Base-by-base conservation (phyloP, 2,113 vertebrate genomes). In the Eretmochelys imbricata region DNA sequence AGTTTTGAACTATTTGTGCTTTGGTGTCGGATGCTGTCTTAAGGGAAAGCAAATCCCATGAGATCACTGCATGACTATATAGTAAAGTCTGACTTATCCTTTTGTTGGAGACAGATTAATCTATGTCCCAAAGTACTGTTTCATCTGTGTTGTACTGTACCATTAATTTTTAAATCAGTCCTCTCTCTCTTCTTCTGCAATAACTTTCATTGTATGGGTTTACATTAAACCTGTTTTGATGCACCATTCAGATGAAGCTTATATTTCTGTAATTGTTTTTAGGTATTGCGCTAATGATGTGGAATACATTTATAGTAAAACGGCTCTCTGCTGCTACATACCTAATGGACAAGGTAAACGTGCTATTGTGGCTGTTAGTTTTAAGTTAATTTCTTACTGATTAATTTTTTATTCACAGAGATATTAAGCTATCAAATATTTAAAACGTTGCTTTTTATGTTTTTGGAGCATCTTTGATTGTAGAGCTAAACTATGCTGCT, bases 241-340 rank as follows among this genome's bases (percentile, higher is more conserved):
- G 17, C 31, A 8, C 8, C 82, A 0, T 35, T 92, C 29, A 3
- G 5, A 2, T 46, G 22, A 49, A 82, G 16, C 69, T 97, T 10
- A 96, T 62, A 48, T 92, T 75, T 83, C 20, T 96, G 46, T 46
- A 4, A 9, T 87, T 96, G 22, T 80, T 94, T 54, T 2, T 90
- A 99, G 99, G 99, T 54, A 99, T 99, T 3, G 98, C 98, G 1
- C 91, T 99, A 59, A 99, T 99, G 99, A 99, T 99, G 99, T 99
- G 99, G 99, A 99, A 98, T 50, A 99, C 99, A 0, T 99, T 99
- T 96, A 97, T 99, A 51, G 99, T 99, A 27, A 99, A 99, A 95
- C 98, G 99, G 48, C 99, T 99, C 96, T 99, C 99, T 31, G 99
- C 99, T 42, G 98, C 99, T 51, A 98, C 99, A 0, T 99, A 99